phyloP scores from a whole-genome alignment of 2,888 invertebrate species.

The Cotesia congregata region DNA sequence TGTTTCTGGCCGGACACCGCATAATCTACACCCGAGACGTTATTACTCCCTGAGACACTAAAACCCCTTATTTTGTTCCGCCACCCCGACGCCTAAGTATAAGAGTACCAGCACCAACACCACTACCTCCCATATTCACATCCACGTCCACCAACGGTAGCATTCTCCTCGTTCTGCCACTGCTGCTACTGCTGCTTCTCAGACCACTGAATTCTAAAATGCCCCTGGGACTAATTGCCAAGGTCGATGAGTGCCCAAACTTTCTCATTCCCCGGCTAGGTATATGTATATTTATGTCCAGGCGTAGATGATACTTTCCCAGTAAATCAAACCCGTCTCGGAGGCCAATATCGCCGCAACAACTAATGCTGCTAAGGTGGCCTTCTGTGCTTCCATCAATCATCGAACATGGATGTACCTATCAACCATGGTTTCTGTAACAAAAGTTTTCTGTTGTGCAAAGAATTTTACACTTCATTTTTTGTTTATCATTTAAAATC shows the following conservation, averaged over 20 bases:
- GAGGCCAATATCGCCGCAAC: background rate
- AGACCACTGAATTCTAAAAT: constrained; percentile 44
- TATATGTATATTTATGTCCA: background rate
- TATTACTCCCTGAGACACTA: constrained; percentile 69
- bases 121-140: background rate
- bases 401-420: background rate
- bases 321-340: background rate
- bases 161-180: constrained; percentile 42
- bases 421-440: background rate
- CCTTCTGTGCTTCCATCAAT: background rate
- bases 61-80: constrained; percentile 54
- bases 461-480: no score
- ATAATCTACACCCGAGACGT: constrained; percentile 69
- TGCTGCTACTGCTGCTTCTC: constrained; percentile 30
- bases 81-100: constrained; percentile 37
- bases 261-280: constrained; percentile 12
- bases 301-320: background rate
- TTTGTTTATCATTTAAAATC: no score
- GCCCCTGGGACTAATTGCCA: constrained; percentile 58
- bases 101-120: constrained; percentile 21
- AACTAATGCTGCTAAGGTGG: background rate
- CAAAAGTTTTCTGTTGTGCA: no score
- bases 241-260: constrained; percentile 35
- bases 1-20: constrained; percentile 66
- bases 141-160: constrained; percentile 4